Base-by-base conservation (phyloP, 1,140 invertebrate genomes). In the Wiebesia pumilae region DNA sequence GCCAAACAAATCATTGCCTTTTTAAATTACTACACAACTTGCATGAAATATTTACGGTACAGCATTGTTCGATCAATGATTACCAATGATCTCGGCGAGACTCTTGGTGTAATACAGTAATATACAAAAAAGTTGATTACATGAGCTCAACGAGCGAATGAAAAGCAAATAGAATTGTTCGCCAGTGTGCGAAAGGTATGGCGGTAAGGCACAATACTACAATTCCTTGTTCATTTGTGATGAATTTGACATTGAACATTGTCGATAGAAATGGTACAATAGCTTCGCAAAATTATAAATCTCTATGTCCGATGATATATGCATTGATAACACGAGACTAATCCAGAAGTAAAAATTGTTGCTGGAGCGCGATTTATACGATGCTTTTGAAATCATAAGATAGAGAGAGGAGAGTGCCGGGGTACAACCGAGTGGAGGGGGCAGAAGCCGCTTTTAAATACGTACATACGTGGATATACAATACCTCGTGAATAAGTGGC, bases 361-460 rank as follows among this genome's bases (percentile, higher is more conserved):
- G 58, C 4, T 6, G 10, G 14, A 27, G 3, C 1, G 24, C 24
- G 24, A 62, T 62, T 62, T 10, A 27, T 62, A 62, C 27, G 21
- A 10, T 0, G 24, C 58, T 62, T 62, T 62, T 62, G 58, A 62
- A 27, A 62, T 62, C 58, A 27, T 62, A 62, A 9, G 58, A 33
- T 58, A 4, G 30, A 38, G 35, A 21, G 19, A 54, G n/a, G 19
- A 54, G n/a, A 35, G n/a, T 27, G 0, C 27, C 2, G 77, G 33
- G 47, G 30, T 9, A 54, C 10, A 24, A 30, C 21, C 69, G 21
- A 27, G 27, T 58, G 35, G 77, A 38, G 79, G 79, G 79, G 79
- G 54, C 30, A 81, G 16, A 81, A 81, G 79, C 79, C 79, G 79
- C 79, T 81, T 81, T 81, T 19, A 81, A 81, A 81, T 40, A 12